Evolutionary conservation across 2,113 vertebrate species (phyloP).

Genomic region (Calyptommatus sinebrachiatus): DNA sequence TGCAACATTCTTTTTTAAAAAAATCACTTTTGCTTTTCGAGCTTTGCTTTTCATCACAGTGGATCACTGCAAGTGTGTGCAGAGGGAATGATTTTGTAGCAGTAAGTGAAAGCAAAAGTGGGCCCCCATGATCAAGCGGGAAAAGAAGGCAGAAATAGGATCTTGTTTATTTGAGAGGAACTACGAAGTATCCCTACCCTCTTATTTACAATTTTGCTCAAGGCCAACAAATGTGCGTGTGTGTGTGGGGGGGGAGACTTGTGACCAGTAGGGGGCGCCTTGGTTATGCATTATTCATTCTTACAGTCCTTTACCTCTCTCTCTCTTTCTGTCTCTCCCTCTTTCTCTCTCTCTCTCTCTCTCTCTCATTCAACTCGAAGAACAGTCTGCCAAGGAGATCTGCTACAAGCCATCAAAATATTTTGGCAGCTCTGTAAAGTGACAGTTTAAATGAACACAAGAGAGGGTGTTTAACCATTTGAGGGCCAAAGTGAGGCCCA

Average conservation of each 20-base stretch:
- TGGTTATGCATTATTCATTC: slow-evolving; percentile 84
- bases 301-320: not conserved
- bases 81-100: not conserved
- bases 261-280: slow-evolving; percentile 88
- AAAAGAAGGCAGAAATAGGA: not conserved
- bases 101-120: not conserved
- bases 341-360: not conserved
- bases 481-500: slow-evolving; percentile 1
- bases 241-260: not conserved
- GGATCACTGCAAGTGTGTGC: not conserved
- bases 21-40: not conserved
- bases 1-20: not conserved
- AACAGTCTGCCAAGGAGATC: slow-evolving; percentile 67
- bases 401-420: slow-evolving; percentile 65
- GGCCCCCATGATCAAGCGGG: not conserved
- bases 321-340: not conserved
- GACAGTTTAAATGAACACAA: slow-evolving; percentile 59
- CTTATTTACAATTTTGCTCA: not conserved
- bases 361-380: slow-evolving; percentile 54
- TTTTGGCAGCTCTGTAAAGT: slow-evolving; percentile 72
- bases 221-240: not conserved
- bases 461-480: slow-evolving; percentile 56
- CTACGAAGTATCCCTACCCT: not conserved
- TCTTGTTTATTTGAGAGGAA: not conserved
- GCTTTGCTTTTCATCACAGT: not conserved